A percentile compares a stretch with the other conserved stretches of the same genome.
phyloP scores from a whole-genome alignment of 2,113 vertebrate genomes.

The Alosa alosa region DNA sequence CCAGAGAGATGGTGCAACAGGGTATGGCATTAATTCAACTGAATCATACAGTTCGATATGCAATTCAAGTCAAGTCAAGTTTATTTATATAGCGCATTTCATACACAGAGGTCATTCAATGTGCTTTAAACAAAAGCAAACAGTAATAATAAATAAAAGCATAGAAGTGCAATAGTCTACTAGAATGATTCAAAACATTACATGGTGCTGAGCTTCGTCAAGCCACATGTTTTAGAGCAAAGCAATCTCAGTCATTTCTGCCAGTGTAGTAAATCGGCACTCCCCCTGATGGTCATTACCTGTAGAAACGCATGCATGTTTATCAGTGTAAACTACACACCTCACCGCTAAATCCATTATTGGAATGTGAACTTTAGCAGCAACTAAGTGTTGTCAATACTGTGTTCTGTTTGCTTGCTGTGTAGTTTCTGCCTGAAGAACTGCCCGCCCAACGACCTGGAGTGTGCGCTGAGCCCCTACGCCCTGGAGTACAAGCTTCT shows the following conservation, averaged over 20 bases:
- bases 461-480: slow-evolving; percentile 88
- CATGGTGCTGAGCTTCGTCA: neutral
- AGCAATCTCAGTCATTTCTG: neutral
- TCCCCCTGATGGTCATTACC: neutral
- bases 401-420: neutral
- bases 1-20: slow-evolving; percentile 81
- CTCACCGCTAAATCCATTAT: no score
- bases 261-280: neutral
- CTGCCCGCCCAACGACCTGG: slow-evolving; percentile 88
- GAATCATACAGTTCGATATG: neutral
- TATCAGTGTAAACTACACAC: no score
- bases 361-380: no score
- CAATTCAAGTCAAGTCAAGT: neutral
- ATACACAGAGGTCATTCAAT: no score
- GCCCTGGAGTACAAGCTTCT: slow-evolving; percentile 96
- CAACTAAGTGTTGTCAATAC: no score
- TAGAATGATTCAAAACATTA: neutral
- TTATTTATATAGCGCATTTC: no score
- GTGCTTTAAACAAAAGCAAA: no score
- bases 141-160: no score
- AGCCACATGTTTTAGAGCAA: neutral
- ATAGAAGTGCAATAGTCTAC: no score
- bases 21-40: slow-evolving; percentile 67
- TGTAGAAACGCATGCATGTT: neutral
- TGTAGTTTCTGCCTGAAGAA: slow-evolving; percentile 91